Conservation (phyloP, 2,113 vertebrate genomes). For the Camarhynchus parvulus region DNA sequence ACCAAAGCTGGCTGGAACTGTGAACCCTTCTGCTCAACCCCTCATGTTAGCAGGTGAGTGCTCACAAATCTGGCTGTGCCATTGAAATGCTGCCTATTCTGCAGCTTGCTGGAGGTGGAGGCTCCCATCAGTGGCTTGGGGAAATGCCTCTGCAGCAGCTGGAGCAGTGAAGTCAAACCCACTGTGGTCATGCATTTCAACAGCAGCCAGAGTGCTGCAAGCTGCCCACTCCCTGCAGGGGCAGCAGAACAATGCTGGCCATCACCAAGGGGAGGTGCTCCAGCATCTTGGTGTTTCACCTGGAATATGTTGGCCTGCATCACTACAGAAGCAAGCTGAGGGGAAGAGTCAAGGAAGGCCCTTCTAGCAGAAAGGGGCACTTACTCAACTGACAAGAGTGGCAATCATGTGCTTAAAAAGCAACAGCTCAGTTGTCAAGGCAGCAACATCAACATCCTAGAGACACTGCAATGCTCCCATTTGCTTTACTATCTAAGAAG, state of each 20-base stretch:
- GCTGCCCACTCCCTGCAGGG: neutral
- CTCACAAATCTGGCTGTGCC: neutral
- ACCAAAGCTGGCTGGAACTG: neutral
- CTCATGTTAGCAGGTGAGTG: neutral
- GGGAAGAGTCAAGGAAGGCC: neutral
- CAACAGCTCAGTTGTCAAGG: neutral
- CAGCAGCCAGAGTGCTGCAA: neutral
- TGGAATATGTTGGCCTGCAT: neutral
- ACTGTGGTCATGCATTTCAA: neutral
- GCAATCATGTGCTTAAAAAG: neutral
- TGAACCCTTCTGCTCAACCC: neutral
- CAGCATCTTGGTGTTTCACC: neutral
- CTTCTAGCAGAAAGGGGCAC: neutral
- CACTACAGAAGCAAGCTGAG: neutral
- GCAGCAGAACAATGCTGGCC: neutral
- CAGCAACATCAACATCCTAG: neutral
- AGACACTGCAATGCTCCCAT: neutral
- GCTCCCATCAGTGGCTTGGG: neutral
- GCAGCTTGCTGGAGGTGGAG: neutral
- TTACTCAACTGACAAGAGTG: neutral
- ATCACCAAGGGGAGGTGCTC: accelerated
- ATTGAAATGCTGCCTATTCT: accelerated
- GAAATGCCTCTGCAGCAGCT: neutral
- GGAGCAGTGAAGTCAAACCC: neutral
- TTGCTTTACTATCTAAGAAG: neutral